Conservation (phyloP, 2,888 invertebrate species). For the Arrhopalites spinosus region DNA sequence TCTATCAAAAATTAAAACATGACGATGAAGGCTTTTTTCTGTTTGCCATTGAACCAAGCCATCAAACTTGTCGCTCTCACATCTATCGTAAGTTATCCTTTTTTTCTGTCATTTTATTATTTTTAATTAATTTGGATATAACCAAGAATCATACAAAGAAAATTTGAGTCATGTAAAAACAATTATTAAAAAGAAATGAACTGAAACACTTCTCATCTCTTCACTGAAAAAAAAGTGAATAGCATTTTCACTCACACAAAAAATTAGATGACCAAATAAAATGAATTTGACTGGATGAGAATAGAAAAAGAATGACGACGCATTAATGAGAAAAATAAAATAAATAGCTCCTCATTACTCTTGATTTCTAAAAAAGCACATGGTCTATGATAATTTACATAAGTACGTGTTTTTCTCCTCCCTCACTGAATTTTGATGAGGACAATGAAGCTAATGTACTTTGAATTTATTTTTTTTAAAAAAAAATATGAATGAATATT, state of each 20-base stretch:
- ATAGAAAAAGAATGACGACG: too few species aligned
- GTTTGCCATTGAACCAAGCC: constrained; percentile 13
- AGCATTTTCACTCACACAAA: too few species aligned
- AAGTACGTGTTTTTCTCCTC: constrained; percentile 4
- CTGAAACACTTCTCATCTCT: too few species aligned
- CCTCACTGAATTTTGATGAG: constrained; percentile 1
- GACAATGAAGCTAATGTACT: neutral
- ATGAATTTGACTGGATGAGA: too few species aligned
- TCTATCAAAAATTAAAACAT: neutral
- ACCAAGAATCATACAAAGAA: neutral
- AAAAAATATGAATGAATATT: neutral
- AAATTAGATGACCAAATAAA: too few species aligned
- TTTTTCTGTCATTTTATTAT: neutral
- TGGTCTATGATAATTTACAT: neutral
- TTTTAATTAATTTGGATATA: neutral
- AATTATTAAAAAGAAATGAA: too few species aligned
- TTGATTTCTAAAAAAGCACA: too few species aligned
- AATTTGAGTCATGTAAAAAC: too few species aligned
- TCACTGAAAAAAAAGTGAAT: too few species aligned
- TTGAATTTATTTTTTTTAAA: neutral
- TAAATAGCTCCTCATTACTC: too few species aligned
- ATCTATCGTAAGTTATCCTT: constrained; percentile 17
- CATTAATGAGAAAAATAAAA: too few species aligned
- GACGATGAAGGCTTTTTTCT: constrained; percentile 25
- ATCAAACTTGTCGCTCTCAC: constrained; percentile 26